A percentile compares a stretch with the other conserved stretches of the same genome.
Conservation (phyloP, 2,888 invertebrate species). For the Tenthredo scrophulariae region DNA sequence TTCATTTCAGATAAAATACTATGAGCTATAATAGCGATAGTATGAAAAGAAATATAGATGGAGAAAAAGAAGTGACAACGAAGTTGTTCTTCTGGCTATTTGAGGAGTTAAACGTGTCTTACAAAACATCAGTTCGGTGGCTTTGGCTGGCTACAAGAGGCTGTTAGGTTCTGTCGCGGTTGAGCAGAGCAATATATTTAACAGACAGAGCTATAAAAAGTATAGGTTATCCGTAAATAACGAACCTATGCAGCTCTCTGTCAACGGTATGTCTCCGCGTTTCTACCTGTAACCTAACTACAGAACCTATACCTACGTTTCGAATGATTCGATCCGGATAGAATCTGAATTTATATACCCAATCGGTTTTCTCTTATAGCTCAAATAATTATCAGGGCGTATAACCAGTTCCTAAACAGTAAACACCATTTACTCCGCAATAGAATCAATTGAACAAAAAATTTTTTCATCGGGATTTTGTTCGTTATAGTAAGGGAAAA, state of each 20-base stretch:
- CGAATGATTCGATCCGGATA: neutral
- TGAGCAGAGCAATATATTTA: constrained; percentile 53
- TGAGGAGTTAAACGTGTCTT: constrained; percentile 24
- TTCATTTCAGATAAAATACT: neutral
- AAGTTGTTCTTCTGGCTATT: constrained; percentile 25
- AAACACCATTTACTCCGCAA: neutral
- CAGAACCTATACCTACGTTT: neutral
- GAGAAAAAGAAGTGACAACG: neutral
- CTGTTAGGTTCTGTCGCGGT: constrained; percentile 49
- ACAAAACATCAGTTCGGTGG: constrained; percentile 21
- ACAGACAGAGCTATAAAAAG: constrained; percentile 51
- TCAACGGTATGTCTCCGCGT: constrained; percentile 23
- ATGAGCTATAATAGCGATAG: neutral
- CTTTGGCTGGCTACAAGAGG: constrained; percentile 22
- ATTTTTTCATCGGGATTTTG: neutral
- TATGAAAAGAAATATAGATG: neutral
- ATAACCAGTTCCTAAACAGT: neutral
- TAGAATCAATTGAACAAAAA: no score
- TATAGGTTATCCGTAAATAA: constrained; percentile 50
- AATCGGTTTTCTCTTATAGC: neutral
- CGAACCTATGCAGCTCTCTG: constrained; percentile 16
- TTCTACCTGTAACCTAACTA: neutral
- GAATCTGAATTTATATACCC: neutral
- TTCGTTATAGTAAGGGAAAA: neutral
- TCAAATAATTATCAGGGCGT: constrained; percentile 12